phyloP scores from a whole-genome alignment of 1,140 invertebrate genomes.

The Papilio xuthus region DNA sequence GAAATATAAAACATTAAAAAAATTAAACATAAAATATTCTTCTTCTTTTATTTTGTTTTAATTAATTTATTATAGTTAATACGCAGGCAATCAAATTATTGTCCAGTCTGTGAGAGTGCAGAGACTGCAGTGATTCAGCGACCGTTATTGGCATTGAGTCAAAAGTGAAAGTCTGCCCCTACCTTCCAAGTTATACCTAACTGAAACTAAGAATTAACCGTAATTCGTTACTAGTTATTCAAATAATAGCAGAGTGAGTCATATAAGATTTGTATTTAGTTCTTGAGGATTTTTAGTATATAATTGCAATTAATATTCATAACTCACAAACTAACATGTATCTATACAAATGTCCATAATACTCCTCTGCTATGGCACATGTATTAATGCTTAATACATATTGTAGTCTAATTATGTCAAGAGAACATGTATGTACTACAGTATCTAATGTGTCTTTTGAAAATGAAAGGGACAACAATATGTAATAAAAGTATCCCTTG shows the following conservation, averaged over 20 bases:
- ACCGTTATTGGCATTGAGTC: constrained; percentile 72
- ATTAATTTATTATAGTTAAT: constrained; percentile 2
- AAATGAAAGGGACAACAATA: too few relatives aligned
- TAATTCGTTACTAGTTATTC: constrained; percentile 11
- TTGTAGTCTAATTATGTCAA: too few relatives aligned
- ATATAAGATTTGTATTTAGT: not conserved
- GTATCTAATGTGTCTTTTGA: too few relatives aligned
- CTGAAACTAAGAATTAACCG: constrained; percentile 15
- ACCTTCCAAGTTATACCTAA: constrained; percentile 21
- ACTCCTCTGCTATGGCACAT: too few relatives aligned
- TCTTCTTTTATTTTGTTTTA: not conserved
- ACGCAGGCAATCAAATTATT: constrained; percentile 29
- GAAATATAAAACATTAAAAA: too few relatives aligned
- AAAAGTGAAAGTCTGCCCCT: constrained; percentile 67
- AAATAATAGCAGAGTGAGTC: constrained; percentile 6
- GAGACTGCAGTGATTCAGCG: constrained; percentile 70
- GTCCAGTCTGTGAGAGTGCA: constrained; percentile 43
- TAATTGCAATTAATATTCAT: not conserved
- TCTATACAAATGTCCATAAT: not conserved
- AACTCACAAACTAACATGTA: not conserved
- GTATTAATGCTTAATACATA: too few relatives aligned
- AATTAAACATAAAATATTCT: not conserved
- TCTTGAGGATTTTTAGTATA: not conserved
- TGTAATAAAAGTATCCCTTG: too few relatives aligned
- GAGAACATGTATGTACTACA: too few relatives aligned